A percentile compares a stretch with the other conserved stretches of the same genome.
Conservation (phyloP, 2,888 invertebrate genomes). For the Platycheirus rosarum region DNA sequence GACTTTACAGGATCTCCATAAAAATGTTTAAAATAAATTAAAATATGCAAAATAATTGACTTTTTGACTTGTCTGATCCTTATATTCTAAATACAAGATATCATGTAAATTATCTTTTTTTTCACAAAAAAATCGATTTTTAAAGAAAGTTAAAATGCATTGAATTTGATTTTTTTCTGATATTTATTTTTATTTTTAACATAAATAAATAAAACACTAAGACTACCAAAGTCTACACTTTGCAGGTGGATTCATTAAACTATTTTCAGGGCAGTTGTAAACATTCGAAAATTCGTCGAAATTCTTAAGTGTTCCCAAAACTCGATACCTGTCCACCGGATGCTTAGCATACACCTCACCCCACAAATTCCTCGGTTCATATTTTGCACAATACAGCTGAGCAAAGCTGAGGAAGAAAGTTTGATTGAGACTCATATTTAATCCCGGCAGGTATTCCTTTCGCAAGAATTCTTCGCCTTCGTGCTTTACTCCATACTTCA, state of each 20-base stretch:
- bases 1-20: too few relatives aligned
- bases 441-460: conserved; percentile 77
- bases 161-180: too few relatives aligned
- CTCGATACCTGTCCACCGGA: conserved; percentile 79
- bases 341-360: conserved; percentile 77
- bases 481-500: conserved; percentile 42
- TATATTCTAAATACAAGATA: too few relatives aligned
- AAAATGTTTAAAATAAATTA: too few relatives aligned
- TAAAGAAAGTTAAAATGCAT: too few relatives aligned
- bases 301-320: conserved; percentile 79
- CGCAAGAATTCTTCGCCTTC: conserved; percentile 71
- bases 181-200: too few relatives aligned
- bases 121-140: too few relatives aligned
- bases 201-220: too few relatives aligned
- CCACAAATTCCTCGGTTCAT: conserved; percentile 79
- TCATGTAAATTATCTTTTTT: too few relatives aligned
- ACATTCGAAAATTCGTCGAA: conserved; percentile 79
- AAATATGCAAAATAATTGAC: too few relatives aligned
- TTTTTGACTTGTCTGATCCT: too few relatives aligned
- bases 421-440: conserved; percentile 78
- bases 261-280: conserved; percentile 78
- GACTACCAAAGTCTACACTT: conserved; percentile 79
- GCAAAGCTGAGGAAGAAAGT: conserved; percentile 79
- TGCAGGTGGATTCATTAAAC: conserved; percentile 79
- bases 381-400: conserved; percentile 79